Evolutionary conservation across 2,888 invertebrate species (phyloP).

Genomic region (Mimas tiliae): DNA sequence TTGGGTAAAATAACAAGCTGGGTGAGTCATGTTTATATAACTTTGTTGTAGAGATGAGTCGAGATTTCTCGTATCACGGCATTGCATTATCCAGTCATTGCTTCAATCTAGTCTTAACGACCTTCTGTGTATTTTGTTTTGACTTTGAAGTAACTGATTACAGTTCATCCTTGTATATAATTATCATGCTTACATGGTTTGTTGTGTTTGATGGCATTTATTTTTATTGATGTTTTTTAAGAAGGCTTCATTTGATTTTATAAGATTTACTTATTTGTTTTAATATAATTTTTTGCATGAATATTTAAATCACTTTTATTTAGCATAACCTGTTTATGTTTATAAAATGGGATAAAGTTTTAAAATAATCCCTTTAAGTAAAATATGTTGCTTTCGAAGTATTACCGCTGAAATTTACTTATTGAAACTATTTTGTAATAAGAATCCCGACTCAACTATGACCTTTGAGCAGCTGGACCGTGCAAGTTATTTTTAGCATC

Average conservation of each 20-base stretch:
- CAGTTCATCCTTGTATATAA: neutral
- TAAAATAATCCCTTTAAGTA: no score
- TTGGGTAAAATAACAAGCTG: neutral
- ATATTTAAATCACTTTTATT: neutral
- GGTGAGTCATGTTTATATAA: constrained; percentile 12
- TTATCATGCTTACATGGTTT: neutral
- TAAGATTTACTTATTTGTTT: no score
- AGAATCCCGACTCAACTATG: constrained; percentile 32
- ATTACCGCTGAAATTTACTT: neutral
- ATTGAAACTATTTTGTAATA: constrained; percentile 30
- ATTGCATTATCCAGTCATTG: constrained; percentile 16
- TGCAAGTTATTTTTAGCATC: constrained; percentile 36
- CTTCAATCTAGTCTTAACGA: constrained; percentile 30
- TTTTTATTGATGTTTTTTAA: neutral
- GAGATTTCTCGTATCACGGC: constrained; percentile 14
- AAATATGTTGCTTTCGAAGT: no score
- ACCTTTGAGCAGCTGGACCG: constrained; percentile 39
- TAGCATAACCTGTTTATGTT: neutral
- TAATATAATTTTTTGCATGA: neutral
- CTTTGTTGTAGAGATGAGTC: neutral
- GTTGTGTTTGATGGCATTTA: neutral
- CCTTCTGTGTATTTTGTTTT: constrained; percentile 6
- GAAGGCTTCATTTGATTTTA: no score
- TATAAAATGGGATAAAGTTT: no score
- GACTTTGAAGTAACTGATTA: neutral